Evolutionary conservation across 2,888 invertebrate species (phyloP).

Genomic region (Coenonympha arcania): DNA sequence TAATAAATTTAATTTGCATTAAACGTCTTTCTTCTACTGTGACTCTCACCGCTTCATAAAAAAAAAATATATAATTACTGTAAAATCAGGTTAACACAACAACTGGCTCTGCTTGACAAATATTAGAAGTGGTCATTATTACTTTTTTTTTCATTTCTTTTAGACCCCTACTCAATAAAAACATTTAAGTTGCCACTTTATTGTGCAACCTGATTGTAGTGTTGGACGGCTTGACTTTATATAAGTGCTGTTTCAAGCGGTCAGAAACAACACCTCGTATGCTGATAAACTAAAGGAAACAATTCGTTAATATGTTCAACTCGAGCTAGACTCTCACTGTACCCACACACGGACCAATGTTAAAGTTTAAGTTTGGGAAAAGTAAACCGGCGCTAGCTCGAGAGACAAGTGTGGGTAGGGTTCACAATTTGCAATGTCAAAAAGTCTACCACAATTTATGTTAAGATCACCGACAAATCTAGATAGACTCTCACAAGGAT

Average conservation of each 20-base stretch:
- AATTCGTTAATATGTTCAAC: conserved; percentile 33
- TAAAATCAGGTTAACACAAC: conserved; percentile 31
- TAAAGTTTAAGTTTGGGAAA: conserved; percentile 32
- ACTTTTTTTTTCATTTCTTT: conserved; percentile 6
- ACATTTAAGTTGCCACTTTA: conserved; percentile 13
- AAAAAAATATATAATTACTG: conserved; percentile 26
- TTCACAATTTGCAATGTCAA: conserved; percentile 41
- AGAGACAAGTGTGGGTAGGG: conserved; percentile 47
- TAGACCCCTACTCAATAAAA: conserved; percentile 7
- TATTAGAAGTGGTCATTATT: conserved; percentile 12
- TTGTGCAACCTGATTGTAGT: conserved; percentile 36
- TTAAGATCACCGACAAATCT: conserved; percentile 65
- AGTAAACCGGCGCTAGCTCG: conserved; percentile 63
- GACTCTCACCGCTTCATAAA: conserved; percentile 43
- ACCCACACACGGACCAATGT: conserved; percentile 42
- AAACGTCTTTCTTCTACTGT: conserved; percentile 32
- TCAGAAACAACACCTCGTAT: conserved; percentile 52
- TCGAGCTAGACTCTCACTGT: conserved; percentile 62
- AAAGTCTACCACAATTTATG: conserved; percentile 73
- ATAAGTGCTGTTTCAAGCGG: conserved; percentile 59
- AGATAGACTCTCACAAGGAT: conserved; percentile 64
- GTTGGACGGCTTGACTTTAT: conserved; percentile 44
- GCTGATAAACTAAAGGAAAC: conserved; percentile 40
- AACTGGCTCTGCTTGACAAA: conserved; percentile 19
- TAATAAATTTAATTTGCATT: conserved; percentile 21